phyloP scores from a whole-genome alignment of 2,888 invertebrate genomes.

The Nephrotoma guestfalica region DNA sequence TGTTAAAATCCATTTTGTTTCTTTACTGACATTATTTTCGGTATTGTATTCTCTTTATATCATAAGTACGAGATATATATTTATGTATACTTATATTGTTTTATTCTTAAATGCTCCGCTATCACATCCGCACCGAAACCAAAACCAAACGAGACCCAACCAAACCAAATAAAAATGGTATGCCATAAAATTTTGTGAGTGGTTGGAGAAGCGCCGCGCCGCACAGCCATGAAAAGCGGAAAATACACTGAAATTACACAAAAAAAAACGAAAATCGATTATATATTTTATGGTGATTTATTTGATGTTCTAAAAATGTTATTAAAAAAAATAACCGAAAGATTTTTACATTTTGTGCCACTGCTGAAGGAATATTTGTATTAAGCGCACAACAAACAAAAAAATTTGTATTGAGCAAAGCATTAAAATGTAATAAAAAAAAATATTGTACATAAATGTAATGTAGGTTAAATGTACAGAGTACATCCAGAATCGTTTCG shows the following conservation, averaged over 20 bases:
- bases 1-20: background rate
- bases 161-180: background rate
- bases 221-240: background rate
- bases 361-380: background rate
- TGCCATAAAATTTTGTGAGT: background rate
- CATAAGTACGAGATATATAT: background rate
- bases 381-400: background rate
- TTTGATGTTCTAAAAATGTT: background rate
- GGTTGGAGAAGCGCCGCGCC: background rate
- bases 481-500: background rate
- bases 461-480: background rate
- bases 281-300: background rate
- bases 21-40: background rate
- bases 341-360: background rate
- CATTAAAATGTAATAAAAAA: background rate
- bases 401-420: background rate
- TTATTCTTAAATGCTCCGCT: background rate
- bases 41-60: background rate
- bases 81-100: background rate
- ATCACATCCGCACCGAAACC: background rate
- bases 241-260: background rate
- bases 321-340: background rate
- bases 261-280: background rate
- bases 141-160: background rate
- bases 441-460: background rate